Base-by-base conservation (phyloP, 2,888 invertebrate genomes). In the Choristoneura rosaceana region DNA sequence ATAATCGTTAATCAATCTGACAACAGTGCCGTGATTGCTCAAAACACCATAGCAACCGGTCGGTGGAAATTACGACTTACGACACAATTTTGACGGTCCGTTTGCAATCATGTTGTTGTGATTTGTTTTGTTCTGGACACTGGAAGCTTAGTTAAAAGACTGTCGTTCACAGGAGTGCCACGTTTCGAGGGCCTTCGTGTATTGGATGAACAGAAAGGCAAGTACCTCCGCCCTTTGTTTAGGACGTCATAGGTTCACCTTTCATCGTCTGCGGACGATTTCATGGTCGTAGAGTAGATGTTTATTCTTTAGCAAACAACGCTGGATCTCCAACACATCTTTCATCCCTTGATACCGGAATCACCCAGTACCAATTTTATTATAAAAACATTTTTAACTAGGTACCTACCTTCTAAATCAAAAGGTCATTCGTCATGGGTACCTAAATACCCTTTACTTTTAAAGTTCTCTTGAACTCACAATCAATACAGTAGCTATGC, bases 171-270 rank as follows among this genome's bases (percentile, higher is more conserved):
- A 81, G 86, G 84, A 90, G 88, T 87, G 89, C 87, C 85, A 84
- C 87, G 84, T 82, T 80, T 87, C 84, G 90, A 89, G 87, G 84
- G 82, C 87, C 88, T 84, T 87, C 88, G 87, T 84, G 86, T 87
- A 92, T 94, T 94, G 93, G 94, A 94, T 94, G 93, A 90, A 86
- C 88, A 92, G 84, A 90, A 92, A 93, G 93, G 93, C 92, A 92
- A 94, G 94, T 93, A 88, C 77, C 76, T 25, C 15, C 84, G 84
- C 87, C 89, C 87, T 89, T 86, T 87, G 84, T 87, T 84, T 84
- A 82, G 55, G 83, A 81, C 82, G 74, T 80, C 80, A 80, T 76
- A 74, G 78, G 77, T 79, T 85, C 85, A 85, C 86, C 82, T 87
- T 83, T 86, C 81, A 81, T 83, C 66, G 74, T 70, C 55, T n/a